Evolutionary conservation across 2,113 vertebrate genomes (phyloP), one percentile per base, ranked within the genome.

Genomic region (Sander vitreus): DNA sequence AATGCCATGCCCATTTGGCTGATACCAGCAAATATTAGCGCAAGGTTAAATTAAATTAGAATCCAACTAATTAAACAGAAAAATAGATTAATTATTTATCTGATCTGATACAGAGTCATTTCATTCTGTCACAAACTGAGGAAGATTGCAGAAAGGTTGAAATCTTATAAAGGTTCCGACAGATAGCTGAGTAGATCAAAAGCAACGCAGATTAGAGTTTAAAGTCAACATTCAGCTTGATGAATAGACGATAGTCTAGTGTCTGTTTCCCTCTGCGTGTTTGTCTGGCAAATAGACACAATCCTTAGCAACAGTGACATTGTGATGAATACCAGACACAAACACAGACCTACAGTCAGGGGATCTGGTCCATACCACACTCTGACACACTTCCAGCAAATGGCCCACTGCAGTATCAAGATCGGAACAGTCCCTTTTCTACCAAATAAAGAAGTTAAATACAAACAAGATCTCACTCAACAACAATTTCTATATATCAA

Each of bases 291-390:
- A 62, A 78, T 74, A 73, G 18, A 78, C 55, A 63, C 64, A 76
- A 33, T 75, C 74, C 83, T 73, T 83, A 84, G 81, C 81, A 78
- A 86, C 78, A 68, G 79, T 69, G 87, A 81, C 77, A 77, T 14
- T 86, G 69, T 86, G 88, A 90, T 84, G 84, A 86, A 27, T 73
- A 71, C 69, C 85, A 90, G 88, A 91, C 70, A 72, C 73, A 78
- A 85, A 88, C 71, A 67, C 83, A 87, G 67, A 65, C 55, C 47
- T 68, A 30, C 62, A 80, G 66, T 62, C 72, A 53, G 53, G 76
- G 47, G 76, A 71, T 73, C 60, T 85, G 82, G 62, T 68, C 55
- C 19, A 16, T 67, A 69, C 73, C 48, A 62, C 57, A 51, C 58
- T 18, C 60, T 64, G 57, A 48, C 45, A 15, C 33, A 80, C 59